These are phyloP conservation scores for Alcedo atthis DNA, from an alignment of 2,797 vertebrate species.

Conservation along the genomic window DNA sequence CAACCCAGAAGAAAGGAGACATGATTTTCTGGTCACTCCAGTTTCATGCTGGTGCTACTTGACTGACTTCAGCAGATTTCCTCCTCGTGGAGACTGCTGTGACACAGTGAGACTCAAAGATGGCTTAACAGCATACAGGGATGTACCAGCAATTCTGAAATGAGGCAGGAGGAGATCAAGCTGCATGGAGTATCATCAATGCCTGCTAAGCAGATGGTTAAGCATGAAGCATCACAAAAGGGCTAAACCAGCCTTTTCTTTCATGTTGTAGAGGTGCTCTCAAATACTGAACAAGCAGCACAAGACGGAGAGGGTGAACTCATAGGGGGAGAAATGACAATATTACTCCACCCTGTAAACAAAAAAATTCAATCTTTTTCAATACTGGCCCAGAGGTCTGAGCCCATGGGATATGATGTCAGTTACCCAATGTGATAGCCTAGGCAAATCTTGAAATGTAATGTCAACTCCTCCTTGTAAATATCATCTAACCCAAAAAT, in stretches of 20 bases:
- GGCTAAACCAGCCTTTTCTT: background rate
- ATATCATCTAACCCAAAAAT: conserved; percentile 43
- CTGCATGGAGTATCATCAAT: background rate
- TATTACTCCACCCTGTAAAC: conserved; percentile 12
- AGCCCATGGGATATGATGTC: conserved; percentile 35
- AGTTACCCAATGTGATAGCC: conserved; percentile 11
- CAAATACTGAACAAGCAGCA: background rate
- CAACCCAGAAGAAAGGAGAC: conserved; percentile 31
- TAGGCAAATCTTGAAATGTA: conserved; percentile 38
- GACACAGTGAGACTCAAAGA: conserved; percentile 48
- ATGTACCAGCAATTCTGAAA: conserved; percentile 33
- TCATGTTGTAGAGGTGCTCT: background rate
- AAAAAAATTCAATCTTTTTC: background rate
- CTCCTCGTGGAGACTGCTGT: background rate
- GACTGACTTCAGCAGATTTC: conserved; percentile 32
- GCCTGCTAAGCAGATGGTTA: background rate
- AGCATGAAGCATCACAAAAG: background rate
- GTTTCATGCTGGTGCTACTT: conserved; percentile 31
- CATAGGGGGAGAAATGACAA: background rate
- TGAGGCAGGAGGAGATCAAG: background rate
- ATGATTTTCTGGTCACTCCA: conserved; percentile 48
- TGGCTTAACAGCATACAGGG: background rate
- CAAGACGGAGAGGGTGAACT: background rate
- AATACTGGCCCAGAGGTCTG: conserved; percentile 36
- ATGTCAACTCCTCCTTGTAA: conserved; percentile 34